Base-by-base conservation (phyloP, 2,888 invertebrate species). In the Polydrusus tereticollis region DNA sequence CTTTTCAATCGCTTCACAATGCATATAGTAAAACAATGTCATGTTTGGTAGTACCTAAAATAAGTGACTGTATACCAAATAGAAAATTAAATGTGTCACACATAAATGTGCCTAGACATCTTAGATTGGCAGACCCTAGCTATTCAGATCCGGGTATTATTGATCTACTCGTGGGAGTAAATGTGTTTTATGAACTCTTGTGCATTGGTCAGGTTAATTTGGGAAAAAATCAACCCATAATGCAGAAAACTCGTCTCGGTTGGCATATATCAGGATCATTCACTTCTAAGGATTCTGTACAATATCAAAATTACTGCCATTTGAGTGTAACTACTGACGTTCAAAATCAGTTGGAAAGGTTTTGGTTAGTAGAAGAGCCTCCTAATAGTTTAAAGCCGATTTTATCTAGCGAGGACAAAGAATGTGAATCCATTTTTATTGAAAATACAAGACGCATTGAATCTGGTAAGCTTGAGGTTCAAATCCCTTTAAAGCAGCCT, bases 141-240 rank as follows among this genome's bases (percentile, higher is more conserved):
- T 14, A 47, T 47, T 8, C 47, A 20, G 21, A 7, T 5, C 47
- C 10, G 2, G 47, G 47, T 10, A 7, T 12, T 5, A 47, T 47
- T 20, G 16, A 47, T 14, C 7, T 66, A 7, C 23, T 66, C 2
- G 41, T 66, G n/a, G 66, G 66, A 2, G 66, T 43, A n/a, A 58
- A 43, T 47, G 8, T 47, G 7, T 20, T 21, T 26, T 26, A 29
- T 55, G n/a, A 26, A 8, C 23, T 55, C 4, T n/a, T 29, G 12
- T 29, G 26, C n/a, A 55, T 29, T 55, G 55, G 55, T 10, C 55
- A 55, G 23, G 8, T 55, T 7, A 12, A 2, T 10, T 57, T 66
- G 21, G 43, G 57, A 2, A 16, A 21, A 33, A 50, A 57, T 41
- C 36, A 36, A 26, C n/a, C n/a, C n/a, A n/a, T n/a, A n/a, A n/a